These are phyloP conservation scores for Lagopus muta DNA, from an alignment of 2,113 vertebrate species.

Conservation along the genomic window DNA sequence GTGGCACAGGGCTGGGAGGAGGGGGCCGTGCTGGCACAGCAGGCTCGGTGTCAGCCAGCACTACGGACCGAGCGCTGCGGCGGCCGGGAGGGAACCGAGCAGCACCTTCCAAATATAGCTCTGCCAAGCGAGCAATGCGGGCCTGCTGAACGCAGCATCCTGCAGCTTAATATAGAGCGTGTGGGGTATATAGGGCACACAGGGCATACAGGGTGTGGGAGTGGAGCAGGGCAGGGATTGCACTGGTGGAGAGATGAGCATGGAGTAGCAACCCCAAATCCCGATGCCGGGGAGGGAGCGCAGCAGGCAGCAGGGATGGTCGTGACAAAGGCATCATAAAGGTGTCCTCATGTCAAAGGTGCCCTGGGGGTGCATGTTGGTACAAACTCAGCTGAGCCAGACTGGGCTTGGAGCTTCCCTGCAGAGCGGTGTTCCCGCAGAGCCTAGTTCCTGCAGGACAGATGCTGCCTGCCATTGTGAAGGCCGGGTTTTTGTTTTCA, in stretches of 20 bases:
- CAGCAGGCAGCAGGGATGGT: background rate
- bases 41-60: background rate
- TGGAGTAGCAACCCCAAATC: rapidly evolving
- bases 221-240: background rate
- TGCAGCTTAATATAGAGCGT: background rate
- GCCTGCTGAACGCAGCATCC: background rate
- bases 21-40: background rate
- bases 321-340: background rate
- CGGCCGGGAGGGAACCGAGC: background rate
- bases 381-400: background rate
- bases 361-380: rapidly evolving
- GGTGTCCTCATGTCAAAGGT: background rate
- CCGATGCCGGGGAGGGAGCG: background rate
- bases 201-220: background rate
- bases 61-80: background rate
- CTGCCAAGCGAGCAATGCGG: background rate
- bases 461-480: background rate
- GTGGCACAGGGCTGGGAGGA: background rate
- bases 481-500: background rate
- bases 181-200: background rate
- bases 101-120: conserved; percentile 38
- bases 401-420: rapidly evolving
- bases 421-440: rapidly evolving
- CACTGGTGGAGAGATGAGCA: background rate
- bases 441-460: background rate